These are phyloP conservation scores for Orientallactaga bullata DNA, from an alignment of 2,113 vertebrate genomes.

Conservation along the genomic window DNA sequence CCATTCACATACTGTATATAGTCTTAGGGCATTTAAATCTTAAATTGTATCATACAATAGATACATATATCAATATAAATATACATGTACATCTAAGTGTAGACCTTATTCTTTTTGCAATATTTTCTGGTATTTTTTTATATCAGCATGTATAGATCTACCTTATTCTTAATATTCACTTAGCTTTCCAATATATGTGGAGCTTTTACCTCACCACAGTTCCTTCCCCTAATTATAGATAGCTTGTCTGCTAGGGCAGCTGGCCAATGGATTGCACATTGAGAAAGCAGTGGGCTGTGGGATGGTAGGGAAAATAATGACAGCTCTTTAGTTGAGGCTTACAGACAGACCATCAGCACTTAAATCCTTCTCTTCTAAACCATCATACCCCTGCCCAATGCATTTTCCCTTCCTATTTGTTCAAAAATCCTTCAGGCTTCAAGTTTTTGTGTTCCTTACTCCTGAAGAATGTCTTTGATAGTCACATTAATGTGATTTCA, in stretches of 20 bases:
- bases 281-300: not conserved
- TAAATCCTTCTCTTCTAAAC: not conserved
- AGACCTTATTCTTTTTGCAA: not conserved
- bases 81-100: not conserved
- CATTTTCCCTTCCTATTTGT: slow-evolving; percentile 20
- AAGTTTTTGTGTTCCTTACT: not conserved
- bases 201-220: not conserved
- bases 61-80: not conserved
- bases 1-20: not conserved
- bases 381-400: not conserved
- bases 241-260: not conserved
- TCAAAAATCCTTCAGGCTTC: not conserved
- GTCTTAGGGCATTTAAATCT: not conserved
- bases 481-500: slow-evolving; percentile 57
- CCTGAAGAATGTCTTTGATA: slow-evolving; percentile 43
- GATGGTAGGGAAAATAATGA: slow-evolving; percentile 8
- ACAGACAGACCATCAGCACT: not conserved
- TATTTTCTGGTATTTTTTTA: slow-evolving; percentile 27
- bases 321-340: slow-evolving; percentile 10
- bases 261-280: not conserved
- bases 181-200: not conserved
- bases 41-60: not conserved
- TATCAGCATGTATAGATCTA: not conserved
- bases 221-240: not conserved
- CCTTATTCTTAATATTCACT: not conserved